A percentile compares a stretch with the other conserved stretches of the same genome.
phyloP scores from a whole-genome alignment of 2,888 invertebrate species.

The Athetis lepigone region DNA sequence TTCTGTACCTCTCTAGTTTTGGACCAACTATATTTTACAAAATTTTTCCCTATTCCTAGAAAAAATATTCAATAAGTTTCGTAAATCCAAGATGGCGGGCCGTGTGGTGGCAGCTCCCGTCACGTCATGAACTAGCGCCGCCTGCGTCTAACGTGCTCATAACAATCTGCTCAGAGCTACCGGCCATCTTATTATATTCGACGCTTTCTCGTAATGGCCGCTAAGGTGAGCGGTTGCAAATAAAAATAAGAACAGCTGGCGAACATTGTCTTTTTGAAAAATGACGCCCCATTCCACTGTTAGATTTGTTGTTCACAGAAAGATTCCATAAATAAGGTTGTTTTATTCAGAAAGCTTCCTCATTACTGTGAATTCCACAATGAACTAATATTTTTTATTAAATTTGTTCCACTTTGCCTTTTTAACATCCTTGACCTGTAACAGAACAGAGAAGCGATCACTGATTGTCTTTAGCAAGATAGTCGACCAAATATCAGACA shows the following conservation, averaged over 20 bases:
- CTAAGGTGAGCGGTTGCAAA: conserved; percentile 23
- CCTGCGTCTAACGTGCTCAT: conserved; percentile 34
- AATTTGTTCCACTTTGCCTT: no score
- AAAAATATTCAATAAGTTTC: not conserved
- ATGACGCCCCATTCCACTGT: no score
- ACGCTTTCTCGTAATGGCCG: conserved; percentile 7
- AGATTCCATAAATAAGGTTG: not conserved
- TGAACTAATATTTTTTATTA: not conserved
- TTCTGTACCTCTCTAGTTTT: not conserved
- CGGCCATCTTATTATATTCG: conserved; percentile 35
- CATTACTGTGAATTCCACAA: not conserved
- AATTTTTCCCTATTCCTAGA: not conserved
- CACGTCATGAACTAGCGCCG: conserved; percentile 17
- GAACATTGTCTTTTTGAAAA: conserved; percentile 8
- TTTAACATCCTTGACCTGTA: no score
- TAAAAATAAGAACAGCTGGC: conserved; percentile 27
- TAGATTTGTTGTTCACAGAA: no score
- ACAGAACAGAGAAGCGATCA: no score
- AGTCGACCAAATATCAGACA: no score
- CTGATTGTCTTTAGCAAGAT: no score
- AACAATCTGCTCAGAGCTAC: conserved; percentile 14
- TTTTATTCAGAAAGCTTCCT: not conserved
- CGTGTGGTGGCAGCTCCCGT: not conserved
- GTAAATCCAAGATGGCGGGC: no score
- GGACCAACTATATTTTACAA: not conserved